Evolutionary conservation across 2,797 vertebrate genomes (phyloP).

Genomic region (Ceryle rudis): DNA sequence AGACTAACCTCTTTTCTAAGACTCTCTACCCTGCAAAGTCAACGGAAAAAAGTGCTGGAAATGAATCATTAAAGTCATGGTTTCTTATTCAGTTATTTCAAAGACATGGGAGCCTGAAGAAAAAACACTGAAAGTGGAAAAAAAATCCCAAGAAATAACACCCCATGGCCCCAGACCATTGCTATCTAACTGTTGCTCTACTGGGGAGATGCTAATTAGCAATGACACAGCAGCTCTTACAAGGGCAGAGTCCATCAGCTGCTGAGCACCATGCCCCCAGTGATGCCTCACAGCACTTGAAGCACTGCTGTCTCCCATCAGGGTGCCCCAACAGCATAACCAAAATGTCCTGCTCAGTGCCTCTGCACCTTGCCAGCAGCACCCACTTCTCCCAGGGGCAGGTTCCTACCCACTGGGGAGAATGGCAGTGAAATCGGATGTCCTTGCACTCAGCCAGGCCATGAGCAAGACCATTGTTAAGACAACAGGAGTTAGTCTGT

Average conservation of each 20-base stretch:
- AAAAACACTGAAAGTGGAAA: neutral
- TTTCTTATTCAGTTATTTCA: neutral
- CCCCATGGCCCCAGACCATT: neutral
- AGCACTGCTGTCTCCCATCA: fast-evolving
- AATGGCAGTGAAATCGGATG: neutral
- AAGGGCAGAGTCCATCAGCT: neutral
- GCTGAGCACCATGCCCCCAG: neutral
- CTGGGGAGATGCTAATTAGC: neutral
- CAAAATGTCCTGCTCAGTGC: neutral
- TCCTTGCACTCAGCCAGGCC: neutral
- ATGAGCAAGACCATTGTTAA: neutral
- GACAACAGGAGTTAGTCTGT: neutral
- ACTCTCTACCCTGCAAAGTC: neutral
- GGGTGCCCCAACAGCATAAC: fast-evolving
- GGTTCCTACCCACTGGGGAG: fast-evolving
- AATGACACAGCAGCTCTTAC: too few species aligned
- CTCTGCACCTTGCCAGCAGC: neutral
- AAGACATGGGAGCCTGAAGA: neutral
- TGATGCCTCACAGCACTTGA: fast-evolving
- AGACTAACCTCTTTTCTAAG: neutral
- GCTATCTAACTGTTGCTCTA: neutral
- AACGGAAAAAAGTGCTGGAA: neutral
- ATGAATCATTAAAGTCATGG: neutral
- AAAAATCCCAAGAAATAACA: neutral
- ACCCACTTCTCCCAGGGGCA: neutral